Conservation (phyloP, 2,113 vertebrate species). For the Brienomyrus longianalis region DNA sequence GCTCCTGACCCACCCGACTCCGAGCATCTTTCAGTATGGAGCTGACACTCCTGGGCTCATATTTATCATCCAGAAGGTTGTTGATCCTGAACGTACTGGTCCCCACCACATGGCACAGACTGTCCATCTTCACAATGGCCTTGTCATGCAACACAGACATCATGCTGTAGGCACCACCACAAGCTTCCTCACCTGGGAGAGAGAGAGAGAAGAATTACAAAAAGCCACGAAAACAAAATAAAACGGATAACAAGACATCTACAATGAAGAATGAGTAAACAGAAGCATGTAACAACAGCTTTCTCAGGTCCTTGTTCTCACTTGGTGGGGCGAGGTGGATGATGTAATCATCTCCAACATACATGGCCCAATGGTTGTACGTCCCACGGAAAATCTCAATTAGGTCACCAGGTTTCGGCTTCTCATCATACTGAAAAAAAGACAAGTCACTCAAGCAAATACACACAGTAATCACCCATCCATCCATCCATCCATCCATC, state of each 20-base stretch:
- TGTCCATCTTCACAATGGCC: constrained; percentile 64
- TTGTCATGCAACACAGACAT: constrained; percentile 63
- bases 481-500: background rate
- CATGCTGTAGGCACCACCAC: constrained; percentile 51
- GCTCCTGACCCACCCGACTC: constrained; percentile 34
- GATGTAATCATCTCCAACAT: constrained; percentile 69
- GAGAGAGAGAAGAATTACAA: background rate
- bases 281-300: background rate
- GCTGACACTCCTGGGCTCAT: constrained; percentile 26
- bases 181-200: constrained; percentile 48
- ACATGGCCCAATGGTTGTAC: constrained; percentile 79
- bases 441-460: background rate
- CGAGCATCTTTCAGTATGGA: constrained; percentile 52
- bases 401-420: constrained; percentile 67
- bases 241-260: background rate
- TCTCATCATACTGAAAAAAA: constrained; percentile 44
- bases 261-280: background rate
- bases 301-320: constrained; percentile 36
- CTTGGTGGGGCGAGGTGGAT: constrained; percentile 70
- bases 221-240: background rate
- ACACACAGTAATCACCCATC: background rate
- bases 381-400: constrained; percentile 69
- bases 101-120: constrained; percentile 53
- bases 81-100: constrained; percentile 49
- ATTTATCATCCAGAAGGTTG: constrained; percentile 56